Evolutionary conservation across 2,797 vertebrate species (phyloP).

Genomic region (Hirundo rustica): DNA sequence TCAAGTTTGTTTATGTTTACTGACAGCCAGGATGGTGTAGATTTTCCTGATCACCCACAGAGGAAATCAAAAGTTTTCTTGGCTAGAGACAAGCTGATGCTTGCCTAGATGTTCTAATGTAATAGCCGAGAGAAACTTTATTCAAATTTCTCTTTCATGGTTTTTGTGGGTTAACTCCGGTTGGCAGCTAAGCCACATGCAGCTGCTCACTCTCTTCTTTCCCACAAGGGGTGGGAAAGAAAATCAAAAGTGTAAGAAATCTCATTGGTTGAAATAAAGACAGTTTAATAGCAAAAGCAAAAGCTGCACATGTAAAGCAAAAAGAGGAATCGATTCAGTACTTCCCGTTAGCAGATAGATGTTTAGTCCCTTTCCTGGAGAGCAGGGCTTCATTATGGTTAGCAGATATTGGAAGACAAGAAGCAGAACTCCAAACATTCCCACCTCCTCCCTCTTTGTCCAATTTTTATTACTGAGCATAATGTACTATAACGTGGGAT

Average conservation of each 20-base stretch:
- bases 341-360: neutral
- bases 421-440: accelerated
- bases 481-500: neutral
- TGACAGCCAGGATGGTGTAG: neutral
- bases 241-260: neutral
- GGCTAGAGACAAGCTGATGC: neutral
- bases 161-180: neutral
- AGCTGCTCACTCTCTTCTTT: neutral
- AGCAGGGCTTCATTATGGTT: neutral
- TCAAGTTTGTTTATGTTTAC: neutral
- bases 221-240: neutral
- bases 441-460: accelerated
- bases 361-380: neutral
- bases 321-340: neutral
- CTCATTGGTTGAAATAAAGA: neutral
- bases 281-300: neutral
- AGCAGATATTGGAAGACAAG: neutral
- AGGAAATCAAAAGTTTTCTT: neutral
- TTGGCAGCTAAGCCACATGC: neutral
- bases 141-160: neutral
- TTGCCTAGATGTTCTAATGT: neutral
- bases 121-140: neutral
- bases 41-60: neutral
- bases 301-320: neutral
- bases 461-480: neutral